These are phyloP conservation scores for Plotosus lineatus DNA, from an alignment of 2,113 vertebrate genomes.

Conservation along the genomic window DNA sequence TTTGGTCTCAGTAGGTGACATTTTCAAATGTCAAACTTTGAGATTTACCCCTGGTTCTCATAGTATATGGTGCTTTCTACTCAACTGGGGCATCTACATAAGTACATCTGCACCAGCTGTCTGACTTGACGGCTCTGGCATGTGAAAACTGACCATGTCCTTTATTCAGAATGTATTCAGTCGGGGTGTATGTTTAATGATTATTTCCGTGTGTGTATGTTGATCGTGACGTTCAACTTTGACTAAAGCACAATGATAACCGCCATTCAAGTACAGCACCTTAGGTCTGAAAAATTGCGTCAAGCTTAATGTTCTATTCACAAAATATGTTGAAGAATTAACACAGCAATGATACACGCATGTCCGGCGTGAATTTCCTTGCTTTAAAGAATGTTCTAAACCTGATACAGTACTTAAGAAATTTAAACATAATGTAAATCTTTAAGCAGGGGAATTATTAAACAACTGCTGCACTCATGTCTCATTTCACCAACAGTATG, in stretches of 20 bases:
- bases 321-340: background rate
- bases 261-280: background rate
- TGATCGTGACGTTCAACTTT: background rate
- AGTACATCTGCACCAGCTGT: background rate
- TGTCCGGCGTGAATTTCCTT: background rate
- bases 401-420: background rate
- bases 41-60: background rate
- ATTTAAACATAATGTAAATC: background rate
- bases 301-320: background rate
- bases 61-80: slow-evolving; percentile 32
- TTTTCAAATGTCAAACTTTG: slow-evolving; percentile 19
- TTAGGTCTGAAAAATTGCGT: background rate
- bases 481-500: background rate
- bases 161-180: slow-evolving; percentile 34
- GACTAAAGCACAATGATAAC: slow-evolving; percentile 18
- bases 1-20: slow-evolving; percentile 1
- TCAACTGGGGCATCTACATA: slow-evolving; percentile 21
- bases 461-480: slow-evolving; percentile 12
- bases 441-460: background rate
- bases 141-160: slow-evolving; percentile 6
- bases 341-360: background rate
- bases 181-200: background rate
- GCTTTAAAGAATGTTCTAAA: background rate
- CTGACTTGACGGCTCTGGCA: background rate
- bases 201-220: slow-evolving; percentile 18